phyloP scores from a whole-genome alignment of 2,888 invertebrate species.

The Saturnia pavonia region DNA sequence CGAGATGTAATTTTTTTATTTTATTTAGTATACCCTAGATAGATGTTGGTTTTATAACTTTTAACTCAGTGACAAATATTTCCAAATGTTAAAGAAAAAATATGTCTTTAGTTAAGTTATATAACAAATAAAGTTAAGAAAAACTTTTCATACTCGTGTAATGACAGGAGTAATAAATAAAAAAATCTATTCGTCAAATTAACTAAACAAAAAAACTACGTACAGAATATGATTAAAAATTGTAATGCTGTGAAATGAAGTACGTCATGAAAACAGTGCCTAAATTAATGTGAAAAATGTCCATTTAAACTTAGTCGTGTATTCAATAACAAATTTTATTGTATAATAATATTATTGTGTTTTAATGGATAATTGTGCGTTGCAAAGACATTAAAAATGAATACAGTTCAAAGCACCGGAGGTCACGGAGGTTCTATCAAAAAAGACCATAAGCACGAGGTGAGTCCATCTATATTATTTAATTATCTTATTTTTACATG shows the following conservation, averaged over 20 bases:
- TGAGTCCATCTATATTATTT: conserved; percentile 50
- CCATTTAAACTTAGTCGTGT: conserved; percentile 56
- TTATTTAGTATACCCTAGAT: not conserved
- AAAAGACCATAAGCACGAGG: conserved; percentile 83
- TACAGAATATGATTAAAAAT: conserved; percentile 9
- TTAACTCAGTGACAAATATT: not conserved
- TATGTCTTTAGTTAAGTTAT: no score
- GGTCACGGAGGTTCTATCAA: conserved; percentile 82
- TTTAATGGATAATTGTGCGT: not conserved
- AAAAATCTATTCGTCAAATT: not conserved
- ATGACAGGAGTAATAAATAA: not conserved
- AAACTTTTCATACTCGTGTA: not conserved
- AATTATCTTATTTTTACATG: not conserved
- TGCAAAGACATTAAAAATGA: conserved; percentile 65
- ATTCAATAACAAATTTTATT: conserved; percentile 23
- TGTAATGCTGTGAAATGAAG: conserved; percentile 50
- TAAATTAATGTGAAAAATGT: conserved; percentile 57
- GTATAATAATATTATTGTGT: conserved; percentile 18
- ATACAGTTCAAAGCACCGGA: conserved; percentile 85
- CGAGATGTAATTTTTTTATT: not conserved
- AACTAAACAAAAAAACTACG: not conserved
- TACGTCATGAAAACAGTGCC: conserved; percentile 60
- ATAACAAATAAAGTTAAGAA: no score
- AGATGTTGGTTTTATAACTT: not conserved
- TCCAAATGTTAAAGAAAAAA: no score